Conservation (phyloP, 2,797 vertebrate species). For the Microhierax caerulescens region DNA sequence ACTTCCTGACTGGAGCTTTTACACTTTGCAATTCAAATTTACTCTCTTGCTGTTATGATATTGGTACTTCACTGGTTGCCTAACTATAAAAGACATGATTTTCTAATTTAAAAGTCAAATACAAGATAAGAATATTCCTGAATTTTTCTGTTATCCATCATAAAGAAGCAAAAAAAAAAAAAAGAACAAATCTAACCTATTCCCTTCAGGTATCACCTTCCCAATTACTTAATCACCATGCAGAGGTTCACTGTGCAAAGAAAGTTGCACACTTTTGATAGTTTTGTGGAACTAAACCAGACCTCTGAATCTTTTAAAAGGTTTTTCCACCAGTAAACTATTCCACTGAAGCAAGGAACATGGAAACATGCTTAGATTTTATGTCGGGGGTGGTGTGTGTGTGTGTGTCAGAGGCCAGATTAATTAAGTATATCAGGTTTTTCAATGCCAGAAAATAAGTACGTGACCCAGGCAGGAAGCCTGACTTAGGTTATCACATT, state of each 20-base stretch:
- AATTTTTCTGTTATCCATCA: neutral
- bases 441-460: neutral
- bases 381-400: too few species aligned
- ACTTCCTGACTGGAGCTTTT: neutral
- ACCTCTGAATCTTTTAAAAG: neutral
- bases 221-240: neutral
- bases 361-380: neutral
- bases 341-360: neutral
- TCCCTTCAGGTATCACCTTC: neutral
- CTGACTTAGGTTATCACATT: neutral
- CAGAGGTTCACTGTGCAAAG: neutral
- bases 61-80: neutral
- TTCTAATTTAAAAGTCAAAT: neutral
- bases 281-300: neutral
- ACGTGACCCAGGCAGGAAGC: neutral
- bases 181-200: neutral
- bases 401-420: neutral
- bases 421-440: neutral
- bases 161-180: neutral
- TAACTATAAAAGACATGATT: neutral
- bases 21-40: neutral
- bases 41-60: neutral
- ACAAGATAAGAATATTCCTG: neutral
- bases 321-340: neutral
- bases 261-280: neutral